phyloP scores from a whole-genome alignment of 1,140 invertebrate species.

The Bombus turneri region DNA sequence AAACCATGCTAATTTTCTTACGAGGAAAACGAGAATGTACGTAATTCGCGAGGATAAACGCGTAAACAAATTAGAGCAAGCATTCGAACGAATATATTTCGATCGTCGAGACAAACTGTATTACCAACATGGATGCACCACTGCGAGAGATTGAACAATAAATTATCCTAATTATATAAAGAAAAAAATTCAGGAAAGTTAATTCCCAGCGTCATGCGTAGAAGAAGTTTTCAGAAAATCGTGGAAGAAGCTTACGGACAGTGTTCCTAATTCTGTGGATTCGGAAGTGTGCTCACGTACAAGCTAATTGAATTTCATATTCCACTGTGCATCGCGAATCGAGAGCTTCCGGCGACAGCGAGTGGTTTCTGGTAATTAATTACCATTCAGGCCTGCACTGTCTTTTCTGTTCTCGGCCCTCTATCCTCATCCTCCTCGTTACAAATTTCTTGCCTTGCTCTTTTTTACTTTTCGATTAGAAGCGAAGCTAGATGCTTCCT shows the following conservation, averaged over 20 bases:
- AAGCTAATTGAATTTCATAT: conserved; percentile 62
- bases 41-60: not conserved
- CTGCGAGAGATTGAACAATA: not conserved
- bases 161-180: conserved; percentile 5
- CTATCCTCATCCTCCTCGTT: not conserved
- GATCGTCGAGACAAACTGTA: not conserved
- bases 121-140: no score
- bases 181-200: not conserved
- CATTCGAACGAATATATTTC: not conserved
- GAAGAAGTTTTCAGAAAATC: conserved; percentile 38
- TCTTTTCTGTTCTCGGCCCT: not conserved
- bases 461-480: not conserved
- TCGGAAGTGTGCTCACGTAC: conserved; percentile 29
- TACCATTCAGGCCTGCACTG: conserved; percentile 45
- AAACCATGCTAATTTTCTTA: conserved; percentile 32
- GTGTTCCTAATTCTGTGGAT: conserved; percentile 12
- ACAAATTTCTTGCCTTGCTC: not conserved
- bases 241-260: not conserved
- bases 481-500: not conserved
- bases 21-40: no score
- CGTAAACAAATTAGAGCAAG: not conserved
- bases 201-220: not conserved
- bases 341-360: conserved; percentile 34
- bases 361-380: conserved; percentile 53
- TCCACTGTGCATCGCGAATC: conserved; percentile 46